A percentile compares a stretch with the other conserved stretches of the same genome.
These are phyloP conservation scores for Bos indicus DNA, from an alignment of 2,113 vertebrate genomes.

Conservation along the genomic window DNA sequence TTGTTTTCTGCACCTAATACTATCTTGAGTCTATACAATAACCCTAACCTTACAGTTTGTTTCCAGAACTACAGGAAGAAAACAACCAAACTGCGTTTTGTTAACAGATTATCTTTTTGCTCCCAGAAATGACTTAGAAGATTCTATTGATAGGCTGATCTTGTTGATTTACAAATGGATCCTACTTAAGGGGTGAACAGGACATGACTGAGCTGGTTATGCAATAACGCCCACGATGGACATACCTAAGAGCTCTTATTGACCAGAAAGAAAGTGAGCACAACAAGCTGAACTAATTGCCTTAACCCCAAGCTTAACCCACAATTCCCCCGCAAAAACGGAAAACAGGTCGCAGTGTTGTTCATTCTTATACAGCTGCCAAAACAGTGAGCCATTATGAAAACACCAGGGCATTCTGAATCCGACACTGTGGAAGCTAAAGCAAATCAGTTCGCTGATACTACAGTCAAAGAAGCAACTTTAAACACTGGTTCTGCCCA, in stretches of 20 bases:
- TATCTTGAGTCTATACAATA: neutral
- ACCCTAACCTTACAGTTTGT: neutral
- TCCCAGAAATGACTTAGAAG: neutral
- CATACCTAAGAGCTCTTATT: neutral
- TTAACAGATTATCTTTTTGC: neutral
- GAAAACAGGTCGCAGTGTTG: neutral
- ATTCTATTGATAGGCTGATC: neutral
- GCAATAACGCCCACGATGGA: neutral
- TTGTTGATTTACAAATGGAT: neutral
- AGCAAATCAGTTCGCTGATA: neutral
- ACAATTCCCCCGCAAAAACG: neutral
- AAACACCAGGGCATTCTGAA: neutral
- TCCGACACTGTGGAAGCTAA: neutral
- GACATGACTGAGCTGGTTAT: neutral
- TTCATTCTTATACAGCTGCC: neutral
- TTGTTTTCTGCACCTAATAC: neutral
- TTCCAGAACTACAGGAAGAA: neutral
- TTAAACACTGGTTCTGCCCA: neutral
- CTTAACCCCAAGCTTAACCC: neutral
- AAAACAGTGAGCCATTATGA: neutral
- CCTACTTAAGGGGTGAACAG: neutral
- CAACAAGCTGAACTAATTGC: neutral
- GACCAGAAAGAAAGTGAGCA: neutral
- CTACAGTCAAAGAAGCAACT: neutral
- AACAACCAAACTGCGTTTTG: neutral